These are phyloP conservation scores for Sardinella longiceps DNA, from an alignment of 2,797 vertebrate species.

Conservation along the genomic window DNA sequence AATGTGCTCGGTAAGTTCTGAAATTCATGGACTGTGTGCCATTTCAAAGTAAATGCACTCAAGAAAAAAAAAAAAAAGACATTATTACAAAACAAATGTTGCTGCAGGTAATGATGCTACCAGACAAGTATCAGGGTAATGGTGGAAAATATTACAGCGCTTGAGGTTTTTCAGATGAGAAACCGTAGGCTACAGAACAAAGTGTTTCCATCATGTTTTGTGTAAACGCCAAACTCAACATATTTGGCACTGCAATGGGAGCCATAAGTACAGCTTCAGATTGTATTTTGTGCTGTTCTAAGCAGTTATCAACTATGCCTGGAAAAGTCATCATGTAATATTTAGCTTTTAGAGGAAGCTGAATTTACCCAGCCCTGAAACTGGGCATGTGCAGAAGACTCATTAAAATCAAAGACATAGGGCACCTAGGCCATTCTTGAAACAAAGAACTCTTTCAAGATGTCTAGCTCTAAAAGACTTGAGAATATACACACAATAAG, in stretches of 20 bases:
- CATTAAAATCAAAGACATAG: not conserved
- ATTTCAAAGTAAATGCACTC: not conserved
- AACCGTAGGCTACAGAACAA: slow-evolving; percentile 64
- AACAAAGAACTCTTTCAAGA: not conserved
- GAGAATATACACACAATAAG: not conserved
- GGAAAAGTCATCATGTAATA: slow-evolving; percentile 64
- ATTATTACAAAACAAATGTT: not conserved
- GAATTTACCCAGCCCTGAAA: not conserved
- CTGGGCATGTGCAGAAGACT: not conserved
- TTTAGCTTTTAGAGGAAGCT: slow-evolving; percentile 10
- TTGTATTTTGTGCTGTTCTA: slow-evolving; percentile 69
- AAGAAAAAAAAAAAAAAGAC: not conserved
- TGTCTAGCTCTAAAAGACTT: not conserved
- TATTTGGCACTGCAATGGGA: slow-evolving; percentile 63
- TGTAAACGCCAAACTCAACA: slow-evolving; percentile 72
- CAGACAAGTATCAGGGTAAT: not conserved
- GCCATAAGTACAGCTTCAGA: slow-evolving; percentile 63
- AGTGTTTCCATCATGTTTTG: slow-evolving; percentile 59
- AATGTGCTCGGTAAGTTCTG: not conserved
- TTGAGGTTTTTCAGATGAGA: slow-evolving; percentile 52
- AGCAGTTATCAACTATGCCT: slow-evolving; percentile 67
- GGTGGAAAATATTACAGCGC: slow-evolving; percentile 32
- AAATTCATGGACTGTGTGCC: not conserved
- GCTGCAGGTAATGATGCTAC: not conserved
- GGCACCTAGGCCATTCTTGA: not conserved